These are phyloP conservation scores for Crocuta crocuta DNA, from an alignment of 2,113 vertebrate species.

Conservation along the genomic window DNA sequence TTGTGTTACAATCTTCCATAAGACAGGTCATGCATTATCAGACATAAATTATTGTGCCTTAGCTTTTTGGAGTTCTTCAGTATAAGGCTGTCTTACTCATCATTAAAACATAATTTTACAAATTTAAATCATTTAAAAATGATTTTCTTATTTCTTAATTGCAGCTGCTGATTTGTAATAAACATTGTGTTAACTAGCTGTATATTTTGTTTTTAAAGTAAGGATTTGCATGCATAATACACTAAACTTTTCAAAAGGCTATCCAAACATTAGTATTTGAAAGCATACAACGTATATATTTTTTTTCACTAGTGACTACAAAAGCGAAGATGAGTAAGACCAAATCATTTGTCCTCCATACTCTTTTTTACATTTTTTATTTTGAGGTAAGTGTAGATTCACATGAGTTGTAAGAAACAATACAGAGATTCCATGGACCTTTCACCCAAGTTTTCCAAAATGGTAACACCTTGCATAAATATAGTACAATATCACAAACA, in stretches of 20 bases:
- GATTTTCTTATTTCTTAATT: not conserved
- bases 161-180: not conserved
- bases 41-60: not conserved
- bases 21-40: not conserved
- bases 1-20: not conserved
- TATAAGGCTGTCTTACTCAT: not conserved
- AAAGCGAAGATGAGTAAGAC: not conserved
- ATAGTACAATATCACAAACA: not conserved
- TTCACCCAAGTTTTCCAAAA: not conserved
- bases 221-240: not conserved
- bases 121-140: not conserved
- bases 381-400: not conserved
- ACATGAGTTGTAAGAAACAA: not conserved
- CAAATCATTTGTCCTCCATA: not conserved
- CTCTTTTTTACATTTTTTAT: not conserved
- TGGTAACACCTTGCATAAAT: not conserved
- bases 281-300: not conserved
- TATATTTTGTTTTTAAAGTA: slow-evolving; percentile 18
- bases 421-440: not conserved
- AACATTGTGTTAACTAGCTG: not conserved
- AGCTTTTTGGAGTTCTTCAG: not conserved
- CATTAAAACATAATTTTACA: not conserved
- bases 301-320: not conserved
- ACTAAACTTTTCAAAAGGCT: not conserved
- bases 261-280: not conserved